These are phyloP conservation scores for Chrysopilus asiliformis DNA, from an alignment of 2,888 invertebrate genomes.

Conservation along the genomic window DNA sequence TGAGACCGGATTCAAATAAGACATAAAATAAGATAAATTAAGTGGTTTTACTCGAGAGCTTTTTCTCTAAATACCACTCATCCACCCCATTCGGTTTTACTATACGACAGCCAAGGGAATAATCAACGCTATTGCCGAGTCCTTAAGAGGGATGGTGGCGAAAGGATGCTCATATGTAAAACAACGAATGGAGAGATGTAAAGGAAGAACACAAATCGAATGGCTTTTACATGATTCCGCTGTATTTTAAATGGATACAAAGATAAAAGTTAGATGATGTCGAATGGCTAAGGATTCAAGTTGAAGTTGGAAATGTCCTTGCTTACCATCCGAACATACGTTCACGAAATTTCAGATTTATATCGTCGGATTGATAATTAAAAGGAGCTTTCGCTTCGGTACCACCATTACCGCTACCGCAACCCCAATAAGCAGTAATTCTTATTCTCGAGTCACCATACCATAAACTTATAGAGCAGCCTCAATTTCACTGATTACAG, in stretches of 20 bases:
- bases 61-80: conserved; percentile 6
- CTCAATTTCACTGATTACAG: conserved; percentile 10
- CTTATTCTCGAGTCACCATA: conserved; percentile 3
- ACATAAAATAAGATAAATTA: conserved; percentile 15
- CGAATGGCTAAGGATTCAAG: too few species aligned
- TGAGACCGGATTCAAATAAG: conserved; percentile 11
- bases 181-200: too few species aligned
- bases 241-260: too few species aligned
- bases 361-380: conserved; percentile 13
- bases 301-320: too few species aligned
- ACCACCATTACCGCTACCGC: too few species aligned
- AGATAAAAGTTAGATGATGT: too few species aligned
- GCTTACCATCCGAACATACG: too few species aligned
- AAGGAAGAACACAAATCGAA: too few species aligned
- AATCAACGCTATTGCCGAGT: conserved; percentile 7
- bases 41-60: conserved; percentile 12
- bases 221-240: conserved; percentile 5
- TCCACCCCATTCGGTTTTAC: conserved; percentile 2
- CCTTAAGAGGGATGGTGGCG: too few species aligned
- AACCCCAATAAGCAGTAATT: conserved; percentile 2
- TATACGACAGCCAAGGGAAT: conserved; percentile 1
- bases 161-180: too few species aligned
- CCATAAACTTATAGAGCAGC: too few species aligned
- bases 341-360: conserved; percentile 7
- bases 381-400: too few species aligned